These are phyloP conservation scores for Stichopus horrens DNA, from an alignment of 53 echinoderm and acorn worm species.

Conservation along the genomic window DNA sequence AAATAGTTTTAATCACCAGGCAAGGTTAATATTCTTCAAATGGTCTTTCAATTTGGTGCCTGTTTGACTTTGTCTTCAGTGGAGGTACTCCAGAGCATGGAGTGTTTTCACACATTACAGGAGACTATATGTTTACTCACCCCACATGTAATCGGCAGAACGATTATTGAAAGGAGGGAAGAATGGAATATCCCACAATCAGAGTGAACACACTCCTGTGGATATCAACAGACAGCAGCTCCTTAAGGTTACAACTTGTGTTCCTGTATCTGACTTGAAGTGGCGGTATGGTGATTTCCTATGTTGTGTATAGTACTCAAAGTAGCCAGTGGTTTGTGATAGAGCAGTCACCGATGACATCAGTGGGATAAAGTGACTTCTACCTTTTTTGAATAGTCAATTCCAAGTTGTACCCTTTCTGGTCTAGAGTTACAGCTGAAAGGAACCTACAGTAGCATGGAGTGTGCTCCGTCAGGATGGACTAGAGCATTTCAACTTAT, in stretches of 20 bases:
- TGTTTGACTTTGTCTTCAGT: conserved; percentile 30
- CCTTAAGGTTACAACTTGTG: conserved; percentile 10
- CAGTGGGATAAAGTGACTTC: too few relatives aligned
- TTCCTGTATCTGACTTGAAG: conserved; percentile 13
- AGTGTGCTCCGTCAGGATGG: too few relatives aligned
- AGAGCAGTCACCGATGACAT: too few relatives aligned
- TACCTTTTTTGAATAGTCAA: too few relatives aligned
- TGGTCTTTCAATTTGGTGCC: conserved; percentile 36
- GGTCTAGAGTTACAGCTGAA: too few relatives aligned
- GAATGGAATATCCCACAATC: conserved; percentile 43
- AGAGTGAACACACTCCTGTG: conserved; percentile 12
- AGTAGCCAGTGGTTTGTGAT: too few relatives aligned
- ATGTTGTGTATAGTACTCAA: background rate
- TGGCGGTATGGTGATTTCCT: background rate
- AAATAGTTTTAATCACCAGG: conserved; percentile 36
- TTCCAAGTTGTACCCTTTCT: too few relatives aligned
- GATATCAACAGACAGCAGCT: conserved; percentile 30
- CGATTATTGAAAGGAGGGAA: background rate
- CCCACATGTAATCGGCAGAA: conserved; percentile 11
- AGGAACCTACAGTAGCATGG: too few relatives aligned
- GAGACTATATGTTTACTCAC: conserved; percentile 39
- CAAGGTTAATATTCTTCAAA: conserved; percentile 21
- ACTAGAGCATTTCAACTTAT: too few relatives aligned
- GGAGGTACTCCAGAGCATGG: background rate
- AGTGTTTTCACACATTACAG: conserved; percentile 39